These are phyloP conservation scores for Chaetodon trifascialis DNA, from an alignment of 2,113 vertebrate genomes.

Conservation along the genomic window DNA sequence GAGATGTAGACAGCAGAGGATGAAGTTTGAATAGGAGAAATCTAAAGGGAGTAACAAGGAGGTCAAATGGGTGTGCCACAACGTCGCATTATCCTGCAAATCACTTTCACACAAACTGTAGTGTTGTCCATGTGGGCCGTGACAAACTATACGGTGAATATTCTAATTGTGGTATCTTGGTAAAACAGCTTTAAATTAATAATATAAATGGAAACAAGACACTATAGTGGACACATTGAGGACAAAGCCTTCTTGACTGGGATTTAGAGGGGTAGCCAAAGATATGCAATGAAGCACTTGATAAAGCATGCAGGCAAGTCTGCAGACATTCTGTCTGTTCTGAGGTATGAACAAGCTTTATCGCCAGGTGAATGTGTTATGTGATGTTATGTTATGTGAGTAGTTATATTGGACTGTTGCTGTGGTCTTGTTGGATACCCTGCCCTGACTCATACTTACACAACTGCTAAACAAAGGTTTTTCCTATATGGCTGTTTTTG, in stretches of 20 bases:
- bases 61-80: background rate
- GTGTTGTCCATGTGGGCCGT: background rate
- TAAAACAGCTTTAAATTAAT: background rate
- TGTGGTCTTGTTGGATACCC: background rate
- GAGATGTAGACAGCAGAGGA: constrained; percentile 26
- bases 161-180: background rate
- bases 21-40: background rate
- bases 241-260: no score
- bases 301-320: no score
- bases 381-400: no score
- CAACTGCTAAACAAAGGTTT: background rate
- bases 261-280: no score
- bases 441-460: background rate
- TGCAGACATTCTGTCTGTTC: background rate
- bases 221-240: no score
- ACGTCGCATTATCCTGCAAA: background rate
- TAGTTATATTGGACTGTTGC: no score
- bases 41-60: background rate
- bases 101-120: background rate
- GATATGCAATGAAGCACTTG: no score
- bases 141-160: no score
- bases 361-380: no score
- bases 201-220: background rate
- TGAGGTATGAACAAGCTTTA: background rate
- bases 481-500: background rate